Evolutionary conservation across 2,888 invertebrate genomes (phyloP).

Genomic region (Pinctada fucata): DNA sequence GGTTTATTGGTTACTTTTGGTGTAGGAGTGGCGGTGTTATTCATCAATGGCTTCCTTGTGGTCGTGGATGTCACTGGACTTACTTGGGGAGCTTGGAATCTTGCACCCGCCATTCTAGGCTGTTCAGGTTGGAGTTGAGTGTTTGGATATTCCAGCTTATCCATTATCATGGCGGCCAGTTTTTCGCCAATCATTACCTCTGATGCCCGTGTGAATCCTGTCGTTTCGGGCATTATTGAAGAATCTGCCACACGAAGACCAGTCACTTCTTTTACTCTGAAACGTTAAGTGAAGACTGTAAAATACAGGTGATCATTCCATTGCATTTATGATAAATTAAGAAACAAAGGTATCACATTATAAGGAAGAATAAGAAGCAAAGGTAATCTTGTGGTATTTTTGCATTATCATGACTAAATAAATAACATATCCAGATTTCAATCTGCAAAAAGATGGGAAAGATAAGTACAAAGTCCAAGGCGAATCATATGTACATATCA

Average conservation of each 20-base stretch:
- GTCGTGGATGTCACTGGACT: background rate
- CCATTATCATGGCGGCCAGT: constrained; percentile 8
- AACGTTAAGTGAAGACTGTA: background rate
- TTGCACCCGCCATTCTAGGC: background rate
- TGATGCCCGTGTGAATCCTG: constrained; percentile 16
- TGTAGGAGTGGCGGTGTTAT: background rate
- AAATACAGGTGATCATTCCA: background rate
- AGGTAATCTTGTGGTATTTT: no score
- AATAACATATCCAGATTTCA: no score
- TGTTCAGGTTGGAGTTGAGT: background rate
- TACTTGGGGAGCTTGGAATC: background rate
- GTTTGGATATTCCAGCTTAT: background rate
- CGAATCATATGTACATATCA: background rate
- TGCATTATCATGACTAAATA: no score
- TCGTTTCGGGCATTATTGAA: constrained; percentile 22
- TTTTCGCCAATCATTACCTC: constrained; percentile 28
- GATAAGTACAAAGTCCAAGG: background rate
- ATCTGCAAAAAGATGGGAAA: no score
- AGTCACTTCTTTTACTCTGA: constrained; percentile 18
- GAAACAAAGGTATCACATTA: no score
- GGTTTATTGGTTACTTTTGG: no score
- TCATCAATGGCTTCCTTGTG: no score
- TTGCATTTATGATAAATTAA: background rate
- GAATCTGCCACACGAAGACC: constrained; percentile 23
- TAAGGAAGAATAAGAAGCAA: no score